Evolutionary conservation across 2,797 vertebrate genomes (phyloP), one percentile per base, ranked within the genome.

Genomic region (Chlorospingus flavigularis): DNA sequence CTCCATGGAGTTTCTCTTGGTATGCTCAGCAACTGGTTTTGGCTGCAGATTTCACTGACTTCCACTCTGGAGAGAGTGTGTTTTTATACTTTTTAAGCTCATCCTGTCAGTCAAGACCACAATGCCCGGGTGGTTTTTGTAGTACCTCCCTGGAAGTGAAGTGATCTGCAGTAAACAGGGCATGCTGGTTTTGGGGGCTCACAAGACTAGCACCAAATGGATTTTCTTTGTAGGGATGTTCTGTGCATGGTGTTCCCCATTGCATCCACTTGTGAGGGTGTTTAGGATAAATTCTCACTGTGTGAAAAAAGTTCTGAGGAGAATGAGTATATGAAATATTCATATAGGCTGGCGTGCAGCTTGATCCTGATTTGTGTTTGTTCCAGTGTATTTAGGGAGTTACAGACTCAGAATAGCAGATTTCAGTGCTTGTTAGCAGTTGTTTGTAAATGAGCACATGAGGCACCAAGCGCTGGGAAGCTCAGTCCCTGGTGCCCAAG

Each of bases 291-390:
- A 37, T 74, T 53, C 47, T 47, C 48, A 16, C 37, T 73, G 62
- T 43, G 30, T 83, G 61, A 55, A 70, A 68, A 70, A 58, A 68
- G n/a, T 33, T 37, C 40, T 73, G 50, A 83, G 71, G 58, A 57
- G 43, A 71, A 57, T 28, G 26, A 68, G n/a, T 25, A 2, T 18
- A 23, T 70, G 45, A 71, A 82, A 74, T 79, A 77, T 42, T 82
- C 50, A 15, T 26, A 2, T 8, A 26, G 61, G 45, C 37, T 85
- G 60, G 23, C 43, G 19, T 17, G n/a, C 43, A 55, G 61, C 65
- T 87, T 39, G 55, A 39, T 85, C 6, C 55, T 94, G 74, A 60
- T 86, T 82, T 70, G 72, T 65, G 3, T 87, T 89, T 87, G 51
- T 93, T 92, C 35, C 39, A 11, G 1, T 24, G 55, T 37, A 11